Percentiles rank a stretch among this genome's conserved stretches.
Conservation (phyloP, 2,797 vertebrate genomes). For the Rhinophrynus dorsalis region DNA sequence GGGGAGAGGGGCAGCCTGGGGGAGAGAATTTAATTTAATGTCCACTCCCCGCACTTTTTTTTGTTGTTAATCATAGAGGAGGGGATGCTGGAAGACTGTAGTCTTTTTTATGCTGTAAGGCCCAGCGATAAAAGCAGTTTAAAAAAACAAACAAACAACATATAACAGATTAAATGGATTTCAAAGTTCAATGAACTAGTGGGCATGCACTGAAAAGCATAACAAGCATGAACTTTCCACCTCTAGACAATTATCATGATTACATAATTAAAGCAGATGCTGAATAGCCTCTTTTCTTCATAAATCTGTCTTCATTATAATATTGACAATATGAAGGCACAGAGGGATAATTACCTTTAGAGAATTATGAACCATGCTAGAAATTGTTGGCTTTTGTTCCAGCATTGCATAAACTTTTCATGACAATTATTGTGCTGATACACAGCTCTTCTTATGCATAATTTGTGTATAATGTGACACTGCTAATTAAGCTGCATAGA, state of each 20-base stretch:
- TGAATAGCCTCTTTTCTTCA: constrained; percentile 9
- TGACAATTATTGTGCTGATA: constrained; percentile 38
- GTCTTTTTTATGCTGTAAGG: too few species aligned
- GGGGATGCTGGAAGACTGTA: too few species aligned
- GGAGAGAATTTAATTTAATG: too few species aligned
- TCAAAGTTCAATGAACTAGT: not conserved
- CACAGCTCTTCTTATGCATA: constrained; percentile 29
- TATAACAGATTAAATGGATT: not conserved
- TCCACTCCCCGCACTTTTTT: too few species aligned
- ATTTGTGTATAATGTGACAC: constrained; percentile 34
- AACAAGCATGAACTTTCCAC: constrained; percentile 22
- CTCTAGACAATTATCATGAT: constrained; percentile 30
- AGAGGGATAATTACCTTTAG: constrained; percentile 26
- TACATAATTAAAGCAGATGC: constrained; percentile 29
- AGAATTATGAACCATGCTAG: constrained; percentile 26
- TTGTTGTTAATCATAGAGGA: too few species aligned
- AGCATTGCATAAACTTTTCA: constrained; percentile 28
- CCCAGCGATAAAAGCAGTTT: too few species aligned
- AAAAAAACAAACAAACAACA: too few species aligned
- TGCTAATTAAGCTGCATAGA: constrained; percentile 39
- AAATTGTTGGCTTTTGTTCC: constrained; percentile 18
- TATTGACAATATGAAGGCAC: constrained; percentile 35
- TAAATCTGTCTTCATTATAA: constrained; percentile 37
- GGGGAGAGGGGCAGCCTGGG: too few species aligned
- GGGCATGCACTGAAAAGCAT: not conserved